Conservation (phyloP, 2,113 vertebrate species). For the Acrocephalus arundinaceus region DNA sequence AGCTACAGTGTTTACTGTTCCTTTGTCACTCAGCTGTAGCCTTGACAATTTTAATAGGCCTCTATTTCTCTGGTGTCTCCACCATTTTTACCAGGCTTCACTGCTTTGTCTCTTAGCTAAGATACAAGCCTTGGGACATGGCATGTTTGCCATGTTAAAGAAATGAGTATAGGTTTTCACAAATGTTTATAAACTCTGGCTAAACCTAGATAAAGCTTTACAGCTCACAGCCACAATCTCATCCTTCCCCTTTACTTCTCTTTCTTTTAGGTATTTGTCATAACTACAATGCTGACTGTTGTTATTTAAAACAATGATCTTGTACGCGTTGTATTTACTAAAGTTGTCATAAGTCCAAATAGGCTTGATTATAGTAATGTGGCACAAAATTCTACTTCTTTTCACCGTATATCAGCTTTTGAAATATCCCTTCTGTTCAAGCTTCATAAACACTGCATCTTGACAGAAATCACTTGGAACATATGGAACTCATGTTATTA, state of each 20-base stretch:
- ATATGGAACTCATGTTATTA: not conserved
- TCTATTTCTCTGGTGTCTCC: not conserved
- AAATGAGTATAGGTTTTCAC: not conserved
- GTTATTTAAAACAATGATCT: not conserved
- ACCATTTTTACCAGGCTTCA: not conserved
- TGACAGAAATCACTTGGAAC: conserved; percentile 16
- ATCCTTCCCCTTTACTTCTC: not conserved
- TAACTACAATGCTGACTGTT: not conserved
- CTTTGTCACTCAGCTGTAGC: not conserved
- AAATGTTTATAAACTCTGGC: not conserved
- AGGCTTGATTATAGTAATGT: not conserved
- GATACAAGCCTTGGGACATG: not conserved
- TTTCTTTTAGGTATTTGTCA: not conserved
- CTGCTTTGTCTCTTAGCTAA: not conserved
- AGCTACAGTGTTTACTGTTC: not conserved
- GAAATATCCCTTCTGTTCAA: not conserved
- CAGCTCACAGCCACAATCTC: not conserved
- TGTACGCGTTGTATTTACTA: not conserved
- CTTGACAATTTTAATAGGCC: not conserved
- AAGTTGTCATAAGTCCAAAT: not conserved
- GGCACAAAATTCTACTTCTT: conserved; percentile 11
- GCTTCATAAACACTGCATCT: conserved; percentile 31
- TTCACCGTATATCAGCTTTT: not conserved
- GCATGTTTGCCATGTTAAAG: not conserved
- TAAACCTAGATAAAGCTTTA: not conserved